Percentiles rank a stretch among this genome's conserved stretches.
Conservation (phyloP, 2,888 invertebrate species). For the Heliconius charithonia region DNA sequence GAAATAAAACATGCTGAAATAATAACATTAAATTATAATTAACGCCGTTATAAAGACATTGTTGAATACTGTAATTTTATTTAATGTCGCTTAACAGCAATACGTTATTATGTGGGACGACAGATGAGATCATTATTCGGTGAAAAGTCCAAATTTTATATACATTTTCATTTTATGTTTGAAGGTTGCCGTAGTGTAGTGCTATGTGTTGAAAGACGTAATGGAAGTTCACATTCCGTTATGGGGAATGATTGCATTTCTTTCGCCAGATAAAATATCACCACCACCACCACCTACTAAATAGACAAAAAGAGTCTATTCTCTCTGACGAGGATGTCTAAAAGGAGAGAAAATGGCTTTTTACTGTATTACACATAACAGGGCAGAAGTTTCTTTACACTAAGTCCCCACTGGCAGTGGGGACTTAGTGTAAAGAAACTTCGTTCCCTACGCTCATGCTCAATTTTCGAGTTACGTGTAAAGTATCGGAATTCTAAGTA, state of each 20-base stretch:
- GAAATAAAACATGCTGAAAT: no score
- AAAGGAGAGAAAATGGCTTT: background rate
- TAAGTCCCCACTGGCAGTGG: no score
- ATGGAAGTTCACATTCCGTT: background rate
- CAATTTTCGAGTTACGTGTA: no score
- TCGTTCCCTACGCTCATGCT: no score
- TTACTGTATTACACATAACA: background rate
- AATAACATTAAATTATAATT: slow-evolving; percentile 4
- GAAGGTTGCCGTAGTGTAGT: background rate
- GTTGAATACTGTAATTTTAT: slow-evolving; percentile 5
- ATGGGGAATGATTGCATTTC: no score
- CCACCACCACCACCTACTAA: no score
- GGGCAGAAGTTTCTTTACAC: no score
- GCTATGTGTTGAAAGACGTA: background rate
- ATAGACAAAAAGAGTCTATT: background rate
- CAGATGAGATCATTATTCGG: background rate
- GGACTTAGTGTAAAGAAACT: no score
- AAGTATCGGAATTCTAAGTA: background rate
- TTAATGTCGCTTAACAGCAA: slow-evolving; percentile 1
- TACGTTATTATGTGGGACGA: background rate
- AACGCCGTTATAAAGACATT: background rate
- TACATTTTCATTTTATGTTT: background rate
- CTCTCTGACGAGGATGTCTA: background rate
- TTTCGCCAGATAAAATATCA: no score
- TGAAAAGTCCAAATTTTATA: background rate